A percentile compares a stretch with the other conserved stretches of the same genome.
Evolutionary conservation across 2,888 invertebrate genomes (phyloP).

Genomic region (Hirtodrosophila duncani): DNA sequence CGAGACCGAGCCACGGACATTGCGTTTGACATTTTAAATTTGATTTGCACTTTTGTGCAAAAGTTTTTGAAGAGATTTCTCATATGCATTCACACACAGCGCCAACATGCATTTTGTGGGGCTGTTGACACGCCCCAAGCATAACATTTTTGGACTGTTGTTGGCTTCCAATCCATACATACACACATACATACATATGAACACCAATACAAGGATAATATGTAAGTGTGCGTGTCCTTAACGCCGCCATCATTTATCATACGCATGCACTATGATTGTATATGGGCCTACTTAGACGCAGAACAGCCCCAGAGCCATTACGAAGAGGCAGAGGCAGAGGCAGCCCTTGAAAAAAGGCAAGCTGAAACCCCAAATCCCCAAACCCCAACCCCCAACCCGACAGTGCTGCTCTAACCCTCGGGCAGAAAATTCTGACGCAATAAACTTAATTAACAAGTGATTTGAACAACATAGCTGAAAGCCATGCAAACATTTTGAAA

Average conservation of each 20-base stretch:
- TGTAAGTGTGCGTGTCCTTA: constrained; percentile 21
- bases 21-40: constrained; percentile 57
- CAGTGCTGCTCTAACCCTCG: too few species aligned
- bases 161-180: constrained; percentile 1
- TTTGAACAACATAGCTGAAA: too few species aligned
- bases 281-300: constrained; percentile 58
- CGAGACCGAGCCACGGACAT: background rate
- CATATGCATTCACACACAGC: constrained; percentile 42
- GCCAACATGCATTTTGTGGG: constrained; percentile 57
- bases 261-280: constrained; percentile 57
- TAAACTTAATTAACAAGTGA: constrained; percentile 58
- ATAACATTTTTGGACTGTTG: background rate
- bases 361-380: background rate
- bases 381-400: background rate
- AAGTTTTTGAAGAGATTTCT: constrained; percentile 47
- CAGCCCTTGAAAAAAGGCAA: too few species aligned
- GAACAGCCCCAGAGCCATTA: constrained; percentile 33
- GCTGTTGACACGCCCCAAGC: constrained; percentile 21
- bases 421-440: constrained; percentile 40
- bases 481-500: too few species aligned
- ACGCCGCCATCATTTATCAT: constrained; percentile 56
- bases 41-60: constrained; percentile 46
- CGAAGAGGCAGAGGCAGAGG: too few species aligned
- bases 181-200: background rate
- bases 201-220: background rate